Percentiles rank a stretch among this genome's conserved stretches.
These are phyloP conservation scores for Leptinotarsa haldemani DNA, from an alignment of 2,888 invertebrate genomes.

Conservation along the genomic window DNA sequence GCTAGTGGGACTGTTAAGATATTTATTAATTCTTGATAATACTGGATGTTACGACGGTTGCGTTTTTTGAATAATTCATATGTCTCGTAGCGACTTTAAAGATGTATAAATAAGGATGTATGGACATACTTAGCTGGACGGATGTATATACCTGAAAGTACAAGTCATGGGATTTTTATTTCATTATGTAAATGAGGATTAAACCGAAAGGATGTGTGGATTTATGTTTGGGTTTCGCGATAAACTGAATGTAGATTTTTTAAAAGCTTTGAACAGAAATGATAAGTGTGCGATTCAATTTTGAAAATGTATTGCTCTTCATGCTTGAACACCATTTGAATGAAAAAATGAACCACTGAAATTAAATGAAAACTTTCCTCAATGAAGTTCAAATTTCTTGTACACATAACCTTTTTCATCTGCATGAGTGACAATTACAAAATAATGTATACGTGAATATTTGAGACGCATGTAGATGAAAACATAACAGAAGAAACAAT, in stretches of 20 bases:
- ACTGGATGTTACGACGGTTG: constrained; percentile 35
- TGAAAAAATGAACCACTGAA: too few relatives aligned
- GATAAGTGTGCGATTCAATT: too few relatives aligned
- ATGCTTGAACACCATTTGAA: too few relatives aligned
- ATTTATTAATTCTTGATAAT: constrained; percentile 47
- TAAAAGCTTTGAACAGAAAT: too few relatives aligned
- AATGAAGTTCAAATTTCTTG: too few relatives aligned
- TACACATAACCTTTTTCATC: too few relatives aligned
- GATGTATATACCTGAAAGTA: constrained; percentile 30
- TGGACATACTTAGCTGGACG: constrained; percentile 37
- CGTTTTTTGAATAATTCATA: constrained; percentile 51
- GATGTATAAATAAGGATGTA: constrained; percentile 43
- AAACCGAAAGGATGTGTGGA: constrained; percentile 26
- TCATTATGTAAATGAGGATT: constrained; percentile 40
- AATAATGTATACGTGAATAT: too few relatives aligned
- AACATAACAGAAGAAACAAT: too few relatives aligned
- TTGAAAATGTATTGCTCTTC: too few relatives aligned
- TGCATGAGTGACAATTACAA: too few relatives aligned
- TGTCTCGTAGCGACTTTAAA: constrained; percentile 47
- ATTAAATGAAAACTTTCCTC: too few relatives aligned
- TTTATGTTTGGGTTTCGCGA: constrained; percentile 1
- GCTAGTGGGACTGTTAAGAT: constrained; percentile 34
- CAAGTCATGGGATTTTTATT: constrained; percentile 37
- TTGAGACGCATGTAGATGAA: too few relatives aligned
- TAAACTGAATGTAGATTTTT: neutral